Evolutionary conservation across 2,888 invertebrate species (phyloP), one percentile per base, ranked within the genome.

Genomic region (Drosophila siamana): DNA sequence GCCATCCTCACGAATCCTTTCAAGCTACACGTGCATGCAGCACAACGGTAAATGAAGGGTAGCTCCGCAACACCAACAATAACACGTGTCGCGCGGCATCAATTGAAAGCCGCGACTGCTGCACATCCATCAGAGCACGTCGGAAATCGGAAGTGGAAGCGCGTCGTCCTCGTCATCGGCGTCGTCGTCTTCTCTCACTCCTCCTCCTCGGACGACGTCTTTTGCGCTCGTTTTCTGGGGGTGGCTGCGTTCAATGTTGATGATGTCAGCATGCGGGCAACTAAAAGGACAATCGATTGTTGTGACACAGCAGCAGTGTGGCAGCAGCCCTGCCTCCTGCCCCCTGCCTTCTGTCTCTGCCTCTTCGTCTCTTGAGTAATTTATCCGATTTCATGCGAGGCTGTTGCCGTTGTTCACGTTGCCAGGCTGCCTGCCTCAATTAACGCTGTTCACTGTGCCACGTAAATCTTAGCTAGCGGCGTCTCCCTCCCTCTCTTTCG

Each of bases 261-360:
- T 84, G 84, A 86, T 84, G 84, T 84, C 84, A 79, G 82, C 81
- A 72, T 78, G 73, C 81, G 78, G 64, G 66, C 78, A 40, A 67
- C 72, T 76, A 85, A 85, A 86, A 87, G 86, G 76, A 85, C 86
- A 87, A 86, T 86, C 86, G 85, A 79, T 80, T 86, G 87, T 86
- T 86, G 77, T 86, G 87, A 86, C 86, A 85, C 43, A 51, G 77
- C 74, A 73, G 70, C n/a, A 74, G 72, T 75, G 77, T 68, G 68
- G 69, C 68, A 59, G 41, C 28, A 16, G 16, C 13, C 26, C 48
- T 22, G 36, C 48, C 28, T 2, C 8, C 11, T 51, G 48, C 41
- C n/a, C 22, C 44, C 22, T 9, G 9, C 26, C 19, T n/a, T n/a
- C n/a, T n/a, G n/a, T n/a, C n/a, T n/a, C 24, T 11, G 8, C 13